phyloP scores from a whole-genome alignment of 2,113 vertebrate species.

The Amia ocellicauda region DNA sequence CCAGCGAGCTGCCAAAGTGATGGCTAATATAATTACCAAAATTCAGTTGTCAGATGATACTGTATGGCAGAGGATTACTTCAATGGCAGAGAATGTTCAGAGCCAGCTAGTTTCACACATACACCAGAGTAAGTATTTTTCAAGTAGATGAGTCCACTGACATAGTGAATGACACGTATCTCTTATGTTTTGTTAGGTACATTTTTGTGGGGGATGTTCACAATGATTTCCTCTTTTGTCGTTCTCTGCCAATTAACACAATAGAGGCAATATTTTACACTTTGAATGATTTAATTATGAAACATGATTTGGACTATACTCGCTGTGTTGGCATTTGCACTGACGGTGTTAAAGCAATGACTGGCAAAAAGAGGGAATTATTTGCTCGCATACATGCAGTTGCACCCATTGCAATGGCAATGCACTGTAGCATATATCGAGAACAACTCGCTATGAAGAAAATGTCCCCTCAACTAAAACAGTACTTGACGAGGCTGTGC shows the following conservation, averaged over 20 bases:
- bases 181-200: conserved; percentile 45
- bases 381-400: conserved; percentile 1
- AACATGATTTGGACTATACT: conserved; percentile 43
- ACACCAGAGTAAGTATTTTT: conserved; percentile 44
- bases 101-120: conserved; percentile 47
- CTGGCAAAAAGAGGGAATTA: neutral
- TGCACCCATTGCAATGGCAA: neutral
- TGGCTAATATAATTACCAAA: conserved; percentile 27
- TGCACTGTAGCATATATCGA: conserved; percentile 23
- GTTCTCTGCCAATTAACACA: conserved; percentile 41
- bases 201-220: conserved; percentile 45
- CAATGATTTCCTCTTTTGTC: conserved; percentile 45
- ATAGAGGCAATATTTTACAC: conserved; percentile 44
- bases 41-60: no score
- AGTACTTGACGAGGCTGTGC: conserved; percentile 19
- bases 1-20: conserved; percentile 21
- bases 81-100: conserved; percentile 32
- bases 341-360: conserved; percentile 40
- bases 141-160: conserved; percentile 46
- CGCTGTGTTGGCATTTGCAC: conserved; percentile 22
- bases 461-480: conserved; percentile 5
- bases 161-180: conserved; percentile 43
- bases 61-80: conserved; percentile 14
- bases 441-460: conserved; percentile 23
- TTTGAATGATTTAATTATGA: conserved; percentile 46